Conservation (phyloP, 2,888 invertebrate genomes). For the Drosophila histrio region DNA sequence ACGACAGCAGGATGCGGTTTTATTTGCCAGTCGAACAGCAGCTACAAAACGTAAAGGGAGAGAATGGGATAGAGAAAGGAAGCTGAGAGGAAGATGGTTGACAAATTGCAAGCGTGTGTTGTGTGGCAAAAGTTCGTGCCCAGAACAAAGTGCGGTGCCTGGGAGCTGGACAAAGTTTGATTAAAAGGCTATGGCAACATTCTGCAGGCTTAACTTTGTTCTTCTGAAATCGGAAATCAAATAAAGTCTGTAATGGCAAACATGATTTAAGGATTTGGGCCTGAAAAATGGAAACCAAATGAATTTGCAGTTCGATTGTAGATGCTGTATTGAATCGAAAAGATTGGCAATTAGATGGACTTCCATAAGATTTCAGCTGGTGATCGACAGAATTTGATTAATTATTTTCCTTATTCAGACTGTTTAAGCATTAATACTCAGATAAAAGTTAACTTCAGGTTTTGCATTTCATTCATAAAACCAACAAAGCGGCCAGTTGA, state of each 20-base stretch:
- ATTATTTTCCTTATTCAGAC: neutral
- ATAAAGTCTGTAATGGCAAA: neutral
- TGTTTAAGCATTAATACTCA: neutral
- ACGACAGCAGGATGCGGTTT: slow-evolving; percentile 21
- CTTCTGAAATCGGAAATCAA: slow-evolving; percentile 7
- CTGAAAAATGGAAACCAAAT: neutral
- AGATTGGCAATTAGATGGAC: slow-evolving; percentile 8
- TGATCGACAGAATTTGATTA: neutral
- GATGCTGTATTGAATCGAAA: neutral
- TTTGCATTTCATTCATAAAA: neutral
- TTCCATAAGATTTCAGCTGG: neutral
- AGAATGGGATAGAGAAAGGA: neutral
- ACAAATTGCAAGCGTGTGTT: slow-evolving; percentile 28
- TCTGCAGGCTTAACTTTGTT: neutral
- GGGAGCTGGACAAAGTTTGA: slow-evolving; percentile 33
- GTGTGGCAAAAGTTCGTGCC: slow-evolving; percentile 21
- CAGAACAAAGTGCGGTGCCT: slow-evolving; percentile 16
- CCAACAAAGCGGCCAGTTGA: neutral
- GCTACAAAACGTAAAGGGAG: neutral
- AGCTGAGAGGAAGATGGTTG: neutral
- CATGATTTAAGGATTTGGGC: slow-evolving; percentile 1
- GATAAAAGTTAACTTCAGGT: slow-evolving; percentile 16
- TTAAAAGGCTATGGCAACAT: slow-evolving; percentile 27
- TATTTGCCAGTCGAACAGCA: slow-evolving; percentile 15
- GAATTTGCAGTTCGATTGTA: slow-evolving; percentile 15